Evolutionary conservation across 2,888 invertebrate genomes (phyloP).

Genomic region (Uropetala carovei): DNA sequence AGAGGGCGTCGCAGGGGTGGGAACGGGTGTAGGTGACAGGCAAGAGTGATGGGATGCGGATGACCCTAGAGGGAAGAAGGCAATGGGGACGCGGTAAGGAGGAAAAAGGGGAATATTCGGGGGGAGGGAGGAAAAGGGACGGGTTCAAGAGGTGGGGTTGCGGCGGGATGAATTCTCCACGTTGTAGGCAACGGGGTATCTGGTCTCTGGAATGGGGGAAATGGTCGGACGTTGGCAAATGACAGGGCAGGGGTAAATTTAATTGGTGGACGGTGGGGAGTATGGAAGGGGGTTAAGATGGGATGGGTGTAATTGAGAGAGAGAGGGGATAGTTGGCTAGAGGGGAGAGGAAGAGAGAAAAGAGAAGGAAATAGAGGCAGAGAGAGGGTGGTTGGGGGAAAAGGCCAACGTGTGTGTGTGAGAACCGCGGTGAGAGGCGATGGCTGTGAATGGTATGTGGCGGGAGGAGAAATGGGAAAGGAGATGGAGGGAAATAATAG

Average conservation of each 20-base stretch:
- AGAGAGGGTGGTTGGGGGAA: background rate
- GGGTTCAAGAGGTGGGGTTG: background rate
- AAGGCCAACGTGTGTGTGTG: background rate
- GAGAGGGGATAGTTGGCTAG: slow-evolving; percentile 9
- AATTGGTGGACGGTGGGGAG: background rate
- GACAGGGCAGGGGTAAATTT: slow-evolving; percentile 6
- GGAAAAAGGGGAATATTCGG: background rate
- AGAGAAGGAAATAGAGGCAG: background rate
- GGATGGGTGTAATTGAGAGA: slow-evolving; percentile 1
- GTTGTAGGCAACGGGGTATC: background rate
- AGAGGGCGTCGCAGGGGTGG: background rate
- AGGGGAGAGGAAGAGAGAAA: background rate
- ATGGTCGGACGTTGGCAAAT: background rate
- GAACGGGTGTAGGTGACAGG: slow-evolving; percentile 40
- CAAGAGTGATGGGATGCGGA: slow-evolving; percentile 54
- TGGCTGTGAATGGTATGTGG: slow-evolving; percentile 4
- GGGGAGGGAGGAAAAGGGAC: background rate
- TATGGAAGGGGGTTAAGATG: background rate
- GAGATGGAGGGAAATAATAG: background rate
- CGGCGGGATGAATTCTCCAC: background rate
- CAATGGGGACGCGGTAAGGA: background rate
- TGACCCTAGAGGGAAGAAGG: background rate
- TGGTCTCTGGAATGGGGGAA: slow-evolving; percentile 1
- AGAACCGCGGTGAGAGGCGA: slow-evolving; percentile 14
- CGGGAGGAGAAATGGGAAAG: background rate